phyloP scores from a whole-genome alignment of 2,113 vertebrate genomes.

The Aptenodytes patagonicus region DNA sequence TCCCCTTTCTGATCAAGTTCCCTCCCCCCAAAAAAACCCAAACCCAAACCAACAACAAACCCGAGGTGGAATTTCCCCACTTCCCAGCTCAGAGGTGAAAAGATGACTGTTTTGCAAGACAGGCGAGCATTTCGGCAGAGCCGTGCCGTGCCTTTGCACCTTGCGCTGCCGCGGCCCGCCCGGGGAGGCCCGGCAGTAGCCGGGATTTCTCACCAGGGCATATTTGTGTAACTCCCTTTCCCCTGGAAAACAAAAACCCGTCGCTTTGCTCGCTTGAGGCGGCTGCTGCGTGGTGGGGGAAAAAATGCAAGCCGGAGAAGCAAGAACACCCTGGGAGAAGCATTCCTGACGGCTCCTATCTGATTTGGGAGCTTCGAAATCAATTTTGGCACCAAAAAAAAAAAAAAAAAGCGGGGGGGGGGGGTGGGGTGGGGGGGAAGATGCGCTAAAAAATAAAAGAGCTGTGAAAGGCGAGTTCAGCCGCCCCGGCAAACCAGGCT shows the following conservation, averaged over 20 bases:
- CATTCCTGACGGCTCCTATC: rapidly evolving
- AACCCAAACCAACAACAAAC: no score
- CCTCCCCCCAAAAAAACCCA: background rate
- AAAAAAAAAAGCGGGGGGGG: no score
- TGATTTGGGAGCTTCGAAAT: rapidly evolving
- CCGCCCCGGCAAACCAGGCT: no score
- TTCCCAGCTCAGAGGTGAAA: background rate
- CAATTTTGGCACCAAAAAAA: rapidly evolving
- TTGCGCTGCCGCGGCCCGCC: rapidly evolving
- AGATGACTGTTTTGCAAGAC: background rate
- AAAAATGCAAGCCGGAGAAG: background rate
- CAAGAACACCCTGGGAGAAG: background rate
- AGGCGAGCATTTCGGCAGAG: rapidly evolving
- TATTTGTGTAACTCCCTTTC: background rate
- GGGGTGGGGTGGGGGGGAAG: background rate
- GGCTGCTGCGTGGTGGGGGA: background rate
- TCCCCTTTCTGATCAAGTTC: background rate
- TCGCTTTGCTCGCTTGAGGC: rapidly evolving
- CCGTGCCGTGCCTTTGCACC: background rate
- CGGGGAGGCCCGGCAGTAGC: no score
- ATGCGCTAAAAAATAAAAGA: rapidly evolving
- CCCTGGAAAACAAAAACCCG: background rate
- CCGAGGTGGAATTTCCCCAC: background rate
- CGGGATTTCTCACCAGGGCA: rapidly evolving
- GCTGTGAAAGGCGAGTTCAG: rapidly evolving